Evolutionary conservation across 2,113 vertebrate species (phyloP), one percentile per base, ranked within the genome.

Genomic region (Phainopepla nitens): DNA sequence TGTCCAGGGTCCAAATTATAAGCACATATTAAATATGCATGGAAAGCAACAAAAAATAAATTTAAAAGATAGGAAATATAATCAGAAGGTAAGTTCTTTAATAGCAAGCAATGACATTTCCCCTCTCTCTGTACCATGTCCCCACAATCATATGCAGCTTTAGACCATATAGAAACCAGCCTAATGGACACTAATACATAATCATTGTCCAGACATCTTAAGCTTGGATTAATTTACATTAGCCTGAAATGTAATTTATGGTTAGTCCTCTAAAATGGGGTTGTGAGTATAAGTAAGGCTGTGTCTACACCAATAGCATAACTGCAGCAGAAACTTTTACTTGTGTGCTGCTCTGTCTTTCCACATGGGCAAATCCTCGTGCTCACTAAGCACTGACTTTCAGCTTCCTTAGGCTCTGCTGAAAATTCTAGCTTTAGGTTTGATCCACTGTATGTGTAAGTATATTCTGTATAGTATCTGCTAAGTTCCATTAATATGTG

Each of bases 151-250:
- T 15, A 81, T 2, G 0, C 13, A 58, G 24, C 33, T 92, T 90
- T 81, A 70, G 42, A 62, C 20, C n/a, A 27, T 35, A 36, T 1
- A 77, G 51, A 66, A 89, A 57, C 4, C 39, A 51, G 58, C n/a
- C 35, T 68, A 70, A 31, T 58, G 79, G 47, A 58, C 19, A 39
- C 25, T 57, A 87, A 66, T 24, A 72, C 9, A 42, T 85, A 82
- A 80, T 66, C 57, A 80, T 90, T 80, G 60, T 93, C 72, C 89
- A 89, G 86, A 54, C 5, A 33, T 60, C 17, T 47, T 86, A 90
- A 94, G 6, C 33, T 42, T 35, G 47, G 77, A 92, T 84, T 94
- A 89, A 81, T 78, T 91, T 78, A 78, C 25, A 39, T 68, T 87
- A 84, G 6, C 16, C 24, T 79, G 56, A 89, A 87, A 72, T 45